phyloP scores from a whole-genome alignment of 2,113 vertebrate species.

The Aptenodytes patagonicus region DNA sequence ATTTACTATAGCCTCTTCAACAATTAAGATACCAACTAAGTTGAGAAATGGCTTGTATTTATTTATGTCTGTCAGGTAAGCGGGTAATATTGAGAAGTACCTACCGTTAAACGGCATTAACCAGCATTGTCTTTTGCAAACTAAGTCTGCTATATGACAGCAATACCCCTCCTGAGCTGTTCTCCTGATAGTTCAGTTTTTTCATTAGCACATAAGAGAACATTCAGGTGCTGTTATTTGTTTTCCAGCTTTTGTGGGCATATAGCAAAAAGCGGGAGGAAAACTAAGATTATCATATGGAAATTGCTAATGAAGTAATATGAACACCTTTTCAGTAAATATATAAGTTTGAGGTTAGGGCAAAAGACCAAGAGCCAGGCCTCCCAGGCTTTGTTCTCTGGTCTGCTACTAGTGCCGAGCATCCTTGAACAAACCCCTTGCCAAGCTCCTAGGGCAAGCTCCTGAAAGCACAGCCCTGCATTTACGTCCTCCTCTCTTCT shows the following conservation, averaged over 20 bases:
- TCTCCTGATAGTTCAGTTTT: not conserved
- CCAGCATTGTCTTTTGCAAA: not conserved
- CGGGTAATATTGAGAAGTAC: not conserved
- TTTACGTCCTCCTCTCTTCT: not conserved
- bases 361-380: not conserved
- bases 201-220: not conserved
- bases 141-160: not conserved
- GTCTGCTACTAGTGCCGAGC: not conserved
- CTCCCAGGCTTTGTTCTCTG: not conserved
- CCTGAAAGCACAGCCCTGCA: not conserved
- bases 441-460: not conserved
- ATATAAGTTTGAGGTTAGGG: not conserved
- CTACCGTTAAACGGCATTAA: not conserved
- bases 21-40: not conserved
- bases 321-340: not conserved
- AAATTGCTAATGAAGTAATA: not conserved
- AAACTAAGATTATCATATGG: not conserved
- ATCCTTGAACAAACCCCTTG: not conserved
- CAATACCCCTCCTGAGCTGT: not conserved
- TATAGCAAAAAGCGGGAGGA: not conserved
- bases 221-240: not conserved
- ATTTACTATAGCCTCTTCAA: not conserved
- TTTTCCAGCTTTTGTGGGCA: not conserved
- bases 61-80: not conserved
- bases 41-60: not conserved